Conservation (phyloP, 2,888 invertebrate genomes). For the Theretra japonica region DNA sequence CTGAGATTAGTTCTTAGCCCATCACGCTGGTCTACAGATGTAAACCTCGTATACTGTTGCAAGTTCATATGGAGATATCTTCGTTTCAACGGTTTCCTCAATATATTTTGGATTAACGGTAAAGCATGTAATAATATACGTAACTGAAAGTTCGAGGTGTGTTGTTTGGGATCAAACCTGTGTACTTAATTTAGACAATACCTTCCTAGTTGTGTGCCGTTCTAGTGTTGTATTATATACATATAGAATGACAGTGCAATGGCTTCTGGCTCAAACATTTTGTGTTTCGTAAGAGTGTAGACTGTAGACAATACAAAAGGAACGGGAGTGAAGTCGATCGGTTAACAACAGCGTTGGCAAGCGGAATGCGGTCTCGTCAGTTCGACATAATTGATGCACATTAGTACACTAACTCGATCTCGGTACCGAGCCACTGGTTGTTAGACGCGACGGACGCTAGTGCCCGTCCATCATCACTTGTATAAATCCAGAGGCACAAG, state of each 20-base stretch:
- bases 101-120: no score
- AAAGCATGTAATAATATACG: no score
- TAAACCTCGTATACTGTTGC: no score
- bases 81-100: no score
- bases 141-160: no score
- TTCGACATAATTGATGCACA: constrained; percentile 53
- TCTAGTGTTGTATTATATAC: background rate
- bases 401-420: constrained; percentile 31
- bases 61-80: no score
- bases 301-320: constrained; percentile 47
- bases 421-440: constrained; percentile 30
- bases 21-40: no score
- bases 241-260: constrained; percentile 32
- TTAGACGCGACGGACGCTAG: constrained; percentile 10
- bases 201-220: no score
- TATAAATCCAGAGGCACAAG: background rate
- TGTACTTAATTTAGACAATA: no score
- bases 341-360: constrained; percentile 55
- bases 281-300: constrained; percentile 45
- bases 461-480: background rate
- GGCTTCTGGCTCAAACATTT: constrained; percentile 32
- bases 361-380: constrained; percentile 71
- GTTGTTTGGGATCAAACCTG: no score
- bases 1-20: no score
- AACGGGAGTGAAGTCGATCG: constrained; percentile 46